Base-by-base conservation (phyloP, 2,797 vertebrate genomes). In the Neosilurus mollespiculum region DNA sequence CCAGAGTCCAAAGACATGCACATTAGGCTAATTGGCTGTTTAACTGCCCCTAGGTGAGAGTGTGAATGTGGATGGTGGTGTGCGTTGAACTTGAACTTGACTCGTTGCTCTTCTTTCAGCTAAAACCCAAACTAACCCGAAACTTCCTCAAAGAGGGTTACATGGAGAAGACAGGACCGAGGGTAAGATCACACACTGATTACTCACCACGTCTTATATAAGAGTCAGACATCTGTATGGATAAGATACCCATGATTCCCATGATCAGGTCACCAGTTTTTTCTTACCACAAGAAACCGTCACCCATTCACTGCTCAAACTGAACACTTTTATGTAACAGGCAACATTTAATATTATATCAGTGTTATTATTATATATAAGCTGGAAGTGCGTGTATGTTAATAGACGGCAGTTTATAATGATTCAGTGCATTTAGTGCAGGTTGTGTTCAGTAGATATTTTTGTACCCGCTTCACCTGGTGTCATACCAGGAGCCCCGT, bases 91-190 rank as follows among this genome's bases (percentile, higher is more conserved):
- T 56, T 56, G 24, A 73, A 18, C 15, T 56, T 10, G n/a, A 53
- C 14, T 72, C 49, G 7, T 10, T 69, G 20, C 22, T 73, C 88
- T 82, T 89, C 81, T 86, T 87, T 61, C 90, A 97, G 96, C 93
- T 97, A 79, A 93, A 93, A 75, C 95, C 93, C 64, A 96, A 95
- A 81, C 91, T 97, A 64, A 96, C 96, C 0, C 92, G 95, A 12
- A 96, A 95, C 90, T 98, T 97, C 90, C 90, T 96, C 86, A 98
- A 95, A 89, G 97, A 98, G 86, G 96, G 97, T 37, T 97, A 94
- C 91, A 98, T 98, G 97, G 96, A 97, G 89, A 98, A 98, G 91
- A 97, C 96, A 0, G 97, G 97, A 24, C 96, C 85, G 12, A 81
- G 83, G 79, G 82, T 86, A 81, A 76, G 83, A 16, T 16, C 9